phyloP scores from a whole-genome alignment of 2,888 invertebrate genomes.

The Anodontia alba region DNA sequence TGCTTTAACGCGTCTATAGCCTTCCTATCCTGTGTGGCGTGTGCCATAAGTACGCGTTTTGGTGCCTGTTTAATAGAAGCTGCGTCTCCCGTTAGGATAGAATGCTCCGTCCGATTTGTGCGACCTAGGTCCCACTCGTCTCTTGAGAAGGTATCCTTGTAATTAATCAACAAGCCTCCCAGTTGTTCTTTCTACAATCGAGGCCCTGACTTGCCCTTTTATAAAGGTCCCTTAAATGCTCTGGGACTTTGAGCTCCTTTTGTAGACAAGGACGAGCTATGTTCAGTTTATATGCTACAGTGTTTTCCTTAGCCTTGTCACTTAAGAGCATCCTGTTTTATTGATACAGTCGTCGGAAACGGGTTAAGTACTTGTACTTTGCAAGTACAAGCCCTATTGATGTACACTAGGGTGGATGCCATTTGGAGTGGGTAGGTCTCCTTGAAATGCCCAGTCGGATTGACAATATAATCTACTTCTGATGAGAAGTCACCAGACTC shows the following conservation, averaged over 20 bases:
- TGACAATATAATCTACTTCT: conserved; percentile 31
- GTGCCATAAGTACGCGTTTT: conserved; percentile 42
- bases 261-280: conserved; percentile 21
- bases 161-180: neutral
- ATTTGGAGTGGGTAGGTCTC: conserved; percentile 39
- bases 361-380: conserved; percentile 24
- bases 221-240: too few species aligned
- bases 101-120: conserved; percentile 22
- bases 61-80: conserved; percentile 36
- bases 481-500: conserved; percentile 20
- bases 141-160: too few species aligned
- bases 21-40: conserved; percentile 34
- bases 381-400: conserved; percentile 24
- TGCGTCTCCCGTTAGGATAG: conserved; percentile 35
- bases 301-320: neutral
- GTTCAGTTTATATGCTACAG: neutral
- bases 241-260: too few species aligned
- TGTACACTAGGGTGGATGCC: conserved; percentile 45
- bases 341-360: conserved; percentile 4
- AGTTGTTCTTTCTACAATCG: neutral
- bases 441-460: too few species aligned
- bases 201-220: conserved; percentile 10
- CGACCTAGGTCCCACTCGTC: conserved; percentile 10
- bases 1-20: conserved; percentile 37
- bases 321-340: conserved; percentile 36